Percentiles rank a stretch among this genome's conserved stretches.
Conservation (phyloP, 2,797 vertebrate species). For the Sarcophilus harrisii region DNA sequence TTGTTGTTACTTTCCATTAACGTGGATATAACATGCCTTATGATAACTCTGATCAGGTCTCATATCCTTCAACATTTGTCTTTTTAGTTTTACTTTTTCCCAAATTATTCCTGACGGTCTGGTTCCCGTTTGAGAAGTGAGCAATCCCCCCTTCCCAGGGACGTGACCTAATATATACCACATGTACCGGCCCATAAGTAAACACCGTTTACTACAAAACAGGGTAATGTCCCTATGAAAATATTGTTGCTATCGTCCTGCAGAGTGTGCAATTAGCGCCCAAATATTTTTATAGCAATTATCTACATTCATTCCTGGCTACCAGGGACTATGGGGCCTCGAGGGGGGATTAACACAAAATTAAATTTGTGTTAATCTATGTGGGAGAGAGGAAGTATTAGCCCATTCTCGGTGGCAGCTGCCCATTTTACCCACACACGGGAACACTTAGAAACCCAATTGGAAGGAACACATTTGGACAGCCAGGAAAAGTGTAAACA, state of each 20-base stretch:
- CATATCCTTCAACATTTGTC: neutral
- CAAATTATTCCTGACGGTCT: conserved; percentile 69
- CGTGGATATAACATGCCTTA: conserved; percentile 3
- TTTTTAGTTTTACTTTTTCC: neutral
- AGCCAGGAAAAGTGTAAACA: conserved; percentile 55
- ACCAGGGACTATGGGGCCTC: neutral
- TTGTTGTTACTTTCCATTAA: conserved; percentile 46
- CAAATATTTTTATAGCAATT: conserved; percentile 54
- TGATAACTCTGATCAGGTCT: conserved; percentile 24
- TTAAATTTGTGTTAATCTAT: conserved; percentile 52
- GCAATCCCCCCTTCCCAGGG: conserved; percentile 16
- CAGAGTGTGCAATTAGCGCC: conserved; percentile 45
- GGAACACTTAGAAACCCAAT: conserved; percentile 68
- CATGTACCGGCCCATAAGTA: conserved; percentile 59
- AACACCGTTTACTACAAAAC: conserved; percentile 57
- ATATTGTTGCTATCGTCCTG: conserved; percentile 4
- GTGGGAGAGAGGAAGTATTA: conserved; percentile 57
- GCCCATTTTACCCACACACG: conserved; percentile 55
- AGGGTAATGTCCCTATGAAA: conserved; percentile 51
- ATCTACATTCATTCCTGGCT: conserved; percentile 37
- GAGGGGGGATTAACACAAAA: conserved; percentile 55
- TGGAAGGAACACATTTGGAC: conserved; percentile 66
- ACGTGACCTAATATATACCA: conserved; percentile 42
- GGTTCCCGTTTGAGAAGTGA: neutral
- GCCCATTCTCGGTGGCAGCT: conserved; percentile 34